Evolutionary conservation across 2,888 invertebrate genomes (phyloP).

Genomic region (Ernsta delagoae): DNA sequence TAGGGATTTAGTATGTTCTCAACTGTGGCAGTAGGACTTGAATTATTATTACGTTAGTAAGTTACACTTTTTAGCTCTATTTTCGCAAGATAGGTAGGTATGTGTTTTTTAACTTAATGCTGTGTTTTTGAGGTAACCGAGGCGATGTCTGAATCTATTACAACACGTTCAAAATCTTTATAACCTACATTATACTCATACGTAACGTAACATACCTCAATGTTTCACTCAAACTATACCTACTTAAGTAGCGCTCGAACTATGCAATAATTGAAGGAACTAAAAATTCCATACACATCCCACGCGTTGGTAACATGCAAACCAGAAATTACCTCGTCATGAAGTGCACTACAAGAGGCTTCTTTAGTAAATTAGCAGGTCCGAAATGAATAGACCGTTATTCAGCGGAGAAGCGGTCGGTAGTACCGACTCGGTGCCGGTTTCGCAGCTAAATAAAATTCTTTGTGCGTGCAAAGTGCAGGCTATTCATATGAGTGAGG

Average conservation of each 20-base stretch:
- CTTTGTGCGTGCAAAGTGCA: not conserved
- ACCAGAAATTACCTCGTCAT: not conserved
- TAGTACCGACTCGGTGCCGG: not conserved
- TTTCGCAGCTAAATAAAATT: not conserved
- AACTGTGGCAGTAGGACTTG: not conserved
- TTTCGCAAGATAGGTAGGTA: too few species aligned
- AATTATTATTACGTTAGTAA: too few species aligned
- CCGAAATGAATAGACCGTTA: conserved; percentile 4
- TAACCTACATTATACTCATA: too few species aligned
- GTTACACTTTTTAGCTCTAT: too few species aligned
- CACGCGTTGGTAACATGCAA: not conserved
- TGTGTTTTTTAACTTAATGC: too few species aligned
- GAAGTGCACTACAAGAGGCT: not conserved
- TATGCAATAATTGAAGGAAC: too few species aligned
- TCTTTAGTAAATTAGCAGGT: conserved; percentile 9
- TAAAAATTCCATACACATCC: not conserved
- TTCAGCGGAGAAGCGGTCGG: not conserved
- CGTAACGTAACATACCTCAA: too few species aligned
- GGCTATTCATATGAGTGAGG: not conserved
- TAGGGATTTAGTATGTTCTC: not conserved
- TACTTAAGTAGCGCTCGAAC: too few species aligned
- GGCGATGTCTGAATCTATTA: too few species aligned
- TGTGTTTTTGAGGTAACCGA: too few species aligned
- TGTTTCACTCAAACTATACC: too few species aligned
- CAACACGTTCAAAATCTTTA: too few species aligned